A percentile compares a stretch with the other conserved stretches of the same genome.
Evolutionary conservation across 2,888 invertebrate species (phyloP).

Genomic region (Smittia sp.): DNA sequence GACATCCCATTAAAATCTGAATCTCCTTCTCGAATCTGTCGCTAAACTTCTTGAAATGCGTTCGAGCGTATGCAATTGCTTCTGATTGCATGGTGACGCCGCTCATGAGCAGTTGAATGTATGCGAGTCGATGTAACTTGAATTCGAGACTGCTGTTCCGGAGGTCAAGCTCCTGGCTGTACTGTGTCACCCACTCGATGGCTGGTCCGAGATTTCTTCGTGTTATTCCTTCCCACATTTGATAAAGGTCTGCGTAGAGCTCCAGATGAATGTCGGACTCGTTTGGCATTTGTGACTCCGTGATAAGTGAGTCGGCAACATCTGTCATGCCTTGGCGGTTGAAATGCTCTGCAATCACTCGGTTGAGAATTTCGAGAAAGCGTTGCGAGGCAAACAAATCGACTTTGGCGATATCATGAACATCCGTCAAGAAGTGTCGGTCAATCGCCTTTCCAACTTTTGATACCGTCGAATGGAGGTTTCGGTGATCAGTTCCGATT

Average conservation of each 20-base stretch:
- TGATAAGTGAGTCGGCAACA: conserved; percentile 74
- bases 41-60: conserved; percentile 79
- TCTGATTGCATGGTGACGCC: conserved; percentile 67
- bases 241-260: conserved; percentile 68
- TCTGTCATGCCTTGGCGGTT: conserved; percentile 81
- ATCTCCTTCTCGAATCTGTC: conserved; percentile 77
- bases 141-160: conserved; percentile 74
- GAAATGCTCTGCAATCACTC: conserved; percentile 93
- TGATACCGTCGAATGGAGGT: conserved; percentile 72
- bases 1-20: conserved; percentile 81
- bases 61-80: conserved; percentile 82
- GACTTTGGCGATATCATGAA: conserved; percentile 77
- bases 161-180: conserved; percentile 68
- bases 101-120: conserved; percentile 59
- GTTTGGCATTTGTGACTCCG: conserved; percentile 27
- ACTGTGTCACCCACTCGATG: conserved; percentile 78
- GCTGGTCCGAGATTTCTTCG: conserved; percentile 80
- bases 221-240: conserved; percentile 81
- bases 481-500: conserved; percentile 81
- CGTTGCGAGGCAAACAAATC: conserved; percentile 68
- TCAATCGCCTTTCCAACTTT: conserved; percentile 97
- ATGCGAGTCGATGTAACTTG: conserved; percentile 76
- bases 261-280: conserved; percentile 33
- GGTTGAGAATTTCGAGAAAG: conserved; percentile 70
- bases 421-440: conserved; percentile 89